A percentile compares a stretch with the other conserved stretches of the same genome.
phyloP scores from a whole-genome alignment of 2,888 invertebrate genomes.

The Taphrorychus bicolor region DNA sequence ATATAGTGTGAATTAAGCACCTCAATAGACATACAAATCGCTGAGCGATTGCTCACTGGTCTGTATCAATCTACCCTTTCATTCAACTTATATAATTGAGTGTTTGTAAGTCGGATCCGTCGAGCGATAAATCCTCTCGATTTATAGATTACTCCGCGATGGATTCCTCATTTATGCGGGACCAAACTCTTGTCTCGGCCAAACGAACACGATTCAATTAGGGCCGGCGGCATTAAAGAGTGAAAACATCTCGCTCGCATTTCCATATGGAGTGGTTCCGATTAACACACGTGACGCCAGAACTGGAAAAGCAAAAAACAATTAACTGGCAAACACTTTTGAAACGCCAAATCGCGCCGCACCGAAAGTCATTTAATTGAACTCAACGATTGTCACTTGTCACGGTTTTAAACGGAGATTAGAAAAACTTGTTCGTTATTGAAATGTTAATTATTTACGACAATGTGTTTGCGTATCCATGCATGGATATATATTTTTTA shows the following conservation, averaged over 20 bases:
- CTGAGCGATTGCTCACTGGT: neutral
- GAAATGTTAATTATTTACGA: neutral
- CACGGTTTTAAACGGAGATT: neutral
- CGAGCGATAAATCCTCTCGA: slow-evolving; percentile 17
- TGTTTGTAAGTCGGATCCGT: slow-evolving; percentile 18
- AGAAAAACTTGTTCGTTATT: neutral
- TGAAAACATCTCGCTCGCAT: slow-evolving; percentile 10
- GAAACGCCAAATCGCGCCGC: neutral
- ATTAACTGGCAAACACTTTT: slow-evolving; percentile 8
- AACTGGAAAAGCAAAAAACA: slow-evolving; percentile 6
- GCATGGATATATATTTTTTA: too few species aligned
- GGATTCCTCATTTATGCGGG: slow-evolving; percentile 24
- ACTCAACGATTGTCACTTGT: neutral
- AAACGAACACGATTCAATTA: slow-evolving; percentile 27
- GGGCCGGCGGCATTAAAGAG: slow-evolving; percentile 16
- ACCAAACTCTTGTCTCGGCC: slow-evolving; percentile 11
- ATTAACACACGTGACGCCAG: slow-evolving; percentile 8
- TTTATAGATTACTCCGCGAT: slow-evolving; percentile 28
- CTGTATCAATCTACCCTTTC: neutral
- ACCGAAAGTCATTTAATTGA: neutral
- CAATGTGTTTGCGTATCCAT: neutral
- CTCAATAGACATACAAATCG: neutral
- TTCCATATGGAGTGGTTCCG: slow-evolving; percentile 17
- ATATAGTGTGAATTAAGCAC: neutral
- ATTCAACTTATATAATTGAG: slow-evolving; percentile 18